These are phyloP conservation scores for Dryocosmus kuriphilus DNA, from an alignment of 2,888 invertebrate genomes.

Conservation along the genomic window DNA sequence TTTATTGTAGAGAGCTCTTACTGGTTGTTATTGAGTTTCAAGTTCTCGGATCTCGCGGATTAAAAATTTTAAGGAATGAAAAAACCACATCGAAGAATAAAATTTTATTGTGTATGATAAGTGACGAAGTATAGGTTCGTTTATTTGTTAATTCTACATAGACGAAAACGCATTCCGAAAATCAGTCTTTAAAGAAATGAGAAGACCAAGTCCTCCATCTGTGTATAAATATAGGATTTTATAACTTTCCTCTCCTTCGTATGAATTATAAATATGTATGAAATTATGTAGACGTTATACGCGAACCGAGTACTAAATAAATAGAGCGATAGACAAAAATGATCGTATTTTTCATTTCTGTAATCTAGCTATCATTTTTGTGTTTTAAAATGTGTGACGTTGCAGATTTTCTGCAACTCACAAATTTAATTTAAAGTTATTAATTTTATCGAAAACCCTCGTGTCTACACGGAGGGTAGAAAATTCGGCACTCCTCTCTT, in stretches of 20 bases:
- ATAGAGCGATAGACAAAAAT: constrained; percentile 44
- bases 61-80: constrained; percentile 21
- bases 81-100: constrained; percentile 32
- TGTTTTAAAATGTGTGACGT: no score
- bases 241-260: neutral
- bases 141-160: neutral
- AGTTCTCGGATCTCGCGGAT: constrained; percentile 22
- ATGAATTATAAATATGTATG: constrained; percentile 33
- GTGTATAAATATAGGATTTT: neutral
- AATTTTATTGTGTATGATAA: constrained; percentile 3
- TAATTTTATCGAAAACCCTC: no score
- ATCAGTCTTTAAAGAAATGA: neutral
- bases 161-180: neutral
- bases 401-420: no score
- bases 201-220: neutral
- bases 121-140: constrained; percentile 25
- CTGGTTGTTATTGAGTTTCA: constrained; percentile 10
- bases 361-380: neutral
- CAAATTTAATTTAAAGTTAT: no score
- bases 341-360: neutral
- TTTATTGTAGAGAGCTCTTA: constrained; percentile 31
- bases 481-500: no score
- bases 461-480: no score
- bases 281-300: constrained; percentile 59
- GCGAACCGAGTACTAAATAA: constrained; percentile 62